Percentiles rank a stretch among this genome's conserved stretches.
Conservation (phyloP, 2,113 vertebrate species). For the Chaetodon auriga region DNA sequence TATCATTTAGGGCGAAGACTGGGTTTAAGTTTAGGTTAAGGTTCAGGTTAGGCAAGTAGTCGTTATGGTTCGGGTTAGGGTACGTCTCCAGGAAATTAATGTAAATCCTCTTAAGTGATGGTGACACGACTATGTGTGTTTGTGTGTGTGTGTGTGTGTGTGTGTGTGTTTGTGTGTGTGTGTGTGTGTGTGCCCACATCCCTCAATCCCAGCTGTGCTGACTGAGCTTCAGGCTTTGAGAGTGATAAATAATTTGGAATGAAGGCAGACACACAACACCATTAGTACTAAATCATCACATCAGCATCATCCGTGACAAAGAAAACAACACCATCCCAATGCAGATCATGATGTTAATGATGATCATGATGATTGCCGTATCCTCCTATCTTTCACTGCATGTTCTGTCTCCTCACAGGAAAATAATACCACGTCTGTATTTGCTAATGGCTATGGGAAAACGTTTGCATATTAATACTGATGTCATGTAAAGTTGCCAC, state of each 20-base stretch:
- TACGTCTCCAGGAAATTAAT: too few relatives aligned
- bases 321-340: background rate
- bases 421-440: background rate
- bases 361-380: background rate
- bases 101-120: too few relatives aligned
- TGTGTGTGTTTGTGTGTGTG: conserved; percentile 10
- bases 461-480: background rate
- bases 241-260: conserved; percentile 45
- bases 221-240: conserved; percentile 36
- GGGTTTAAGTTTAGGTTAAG: too few relatives aligned
- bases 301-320: conserved; percentile 2
- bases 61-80: too few relatives aligned
- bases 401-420: background rate
- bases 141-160: background rate
- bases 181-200: background rate
- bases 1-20: too few relatives aligned
- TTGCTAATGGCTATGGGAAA: background rate
- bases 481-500: background rate
- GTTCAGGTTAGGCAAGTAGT: too few relatives aligned
- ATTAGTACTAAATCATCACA: background rate
- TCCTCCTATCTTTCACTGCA: background rate
- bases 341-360: background rate
- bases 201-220: conserved; percentile 48
- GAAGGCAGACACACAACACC: conserved; percentile 23
- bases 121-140: too few relatives aligned